Conservation (phyloP, 37 sponge, comb jelly and placozoan genomes). For the Cliona cf. orientalis region DNA sequence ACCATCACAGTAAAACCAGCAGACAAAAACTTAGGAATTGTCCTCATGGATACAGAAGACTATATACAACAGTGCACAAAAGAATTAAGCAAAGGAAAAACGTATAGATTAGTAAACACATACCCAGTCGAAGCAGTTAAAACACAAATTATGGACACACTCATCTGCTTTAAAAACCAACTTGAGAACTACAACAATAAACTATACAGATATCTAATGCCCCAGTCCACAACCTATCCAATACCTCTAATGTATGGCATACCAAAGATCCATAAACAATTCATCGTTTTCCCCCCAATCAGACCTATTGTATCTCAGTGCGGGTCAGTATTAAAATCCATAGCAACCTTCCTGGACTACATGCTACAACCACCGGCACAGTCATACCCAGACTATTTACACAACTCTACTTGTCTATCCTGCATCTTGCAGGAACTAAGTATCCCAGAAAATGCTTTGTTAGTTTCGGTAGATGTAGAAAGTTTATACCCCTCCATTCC, state of each 20-base stretch:
- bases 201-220: background rate
- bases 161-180: background rate
- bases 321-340: background rate
- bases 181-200: background rate
- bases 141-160: background rate
- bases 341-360: slow-evolving; percentile 20
- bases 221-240: background rate
- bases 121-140: slow-evolving; percentile 61
- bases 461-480: slow-evolving; percentile 1
- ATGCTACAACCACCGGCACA: slow-evolving; percentile 21
- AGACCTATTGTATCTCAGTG: slow-evolving; percentile 17
- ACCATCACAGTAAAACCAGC: slow-evolving; percentile 31
- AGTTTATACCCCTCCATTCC: slow-evolving; percentile 29
- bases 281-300: slow-evolving; percentile 8
- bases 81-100: too few species aligned
- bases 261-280: slow-evolving; percentile 25
- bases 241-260: slow-evolving; percentile 37
- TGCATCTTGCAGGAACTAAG: background rate
- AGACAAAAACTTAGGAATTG: slow-evolving; percentile 34
- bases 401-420: slow-evolving; percentile 8
- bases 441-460: background rate
- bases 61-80: slow-evolving; percentile 7
- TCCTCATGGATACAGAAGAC: slow-evolving; percentile 22
- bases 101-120: too few species aligned
- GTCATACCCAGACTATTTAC: slow-evolving; percentile 26